Conservation (phyloP, 2,888 invertebrate genomes). For the Gnatocerus cornutus region DNA sequence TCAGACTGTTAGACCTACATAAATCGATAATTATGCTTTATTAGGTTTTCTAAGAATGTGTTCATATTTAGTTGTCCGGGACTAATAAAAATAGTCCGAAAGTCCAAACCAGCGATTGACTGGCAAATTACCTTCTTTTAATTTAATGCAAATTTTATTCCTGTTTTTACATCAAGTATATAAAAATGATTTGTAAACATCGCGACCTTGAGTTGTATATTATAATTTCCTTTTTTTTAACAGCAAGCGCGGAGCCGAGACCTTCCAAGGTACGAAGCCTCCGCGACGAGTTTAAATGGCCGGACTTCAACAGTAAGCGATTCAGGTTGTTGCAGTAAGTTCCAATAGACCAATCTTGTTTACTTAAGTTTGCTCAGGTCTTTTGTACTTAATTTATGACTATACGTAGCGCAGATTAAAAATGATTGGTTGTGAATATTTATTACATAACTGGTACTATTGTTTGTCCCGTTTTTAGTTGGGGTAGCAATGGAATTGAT, state of each 20-base stretch:
- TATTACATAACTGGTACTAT: constrained; percentile 9
- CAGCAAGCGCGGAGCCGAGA: constrained; percentile 92
- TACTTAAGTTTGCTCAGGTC: constrained; percentile 43
- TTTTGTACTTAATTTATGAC: constrained; percentile 35
- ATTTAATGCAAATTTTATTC: too few relatives aligned
- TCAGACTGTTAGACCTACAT: too few relatives aligned
- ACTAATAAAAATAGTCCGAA: too few relatives aligned
- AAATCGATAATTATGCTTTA: too few relatives aligned
- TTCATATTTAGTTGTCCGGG: too few relatives aligned
- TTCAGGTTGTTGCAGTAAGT: constrained; percentile 76
- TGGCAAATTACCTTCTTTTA: too few relatives aligned
- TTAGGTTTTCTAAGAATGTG: too few relatives aligned
- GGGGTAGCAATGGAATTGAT: constrained; percentile 39
- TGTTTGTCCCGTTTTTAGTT: constrained; percentile 15
- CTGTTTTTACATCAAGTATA: too few relatives aligned
- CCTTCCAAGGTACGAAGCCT: constrained; percentile 83
- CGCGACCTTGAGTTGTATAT: too few relatives aligned
- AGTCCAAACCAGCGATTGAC: too few relatives aligned
- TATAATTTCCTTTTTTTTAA: background rate
- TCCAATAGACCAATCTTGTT: constrained; percentile 57
- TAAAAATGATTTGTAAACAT: too few relatives aligned
- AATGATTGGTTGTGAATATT: constrained; percentile 43
- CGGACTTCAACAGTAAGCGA: constrained; percentile 82
- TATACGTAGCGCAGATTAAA: constrained; percentile 29
- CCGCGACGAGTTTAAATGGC: constrained; percentile 81